Evolutionary conservation across 2,888 invertebrate species (phyloP).

Genomic region (Oscheius myriophilus): DNA sequence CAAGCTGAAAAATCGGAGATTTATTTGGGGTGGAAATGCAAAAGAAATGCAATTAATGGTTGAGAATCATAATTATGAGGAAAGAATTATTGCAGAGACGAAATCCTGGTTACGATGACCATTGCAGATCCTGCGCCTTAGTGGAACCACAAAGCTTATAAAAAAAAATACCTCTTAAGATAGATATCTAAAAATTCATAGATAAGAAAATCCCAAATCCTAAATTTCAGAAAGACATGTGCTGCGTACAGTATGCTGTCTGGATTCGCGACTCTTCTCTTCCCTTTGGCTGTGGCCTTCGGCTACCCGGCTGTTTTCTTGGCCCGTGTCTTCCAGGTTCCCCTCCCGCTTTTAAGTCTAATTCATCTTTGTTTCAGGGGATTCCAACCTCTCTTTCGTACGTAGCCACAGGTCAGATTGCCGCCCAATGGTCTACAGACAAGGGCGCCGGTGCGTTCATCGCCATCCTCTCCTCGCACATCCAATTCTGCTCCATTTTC

Average conservation of each 20-base stretch:
- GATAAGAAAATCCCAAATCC: too few relatives aligned
- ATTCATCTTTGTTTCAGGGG: constrained; percentile 30
- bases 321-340: constrained; percentile 33
- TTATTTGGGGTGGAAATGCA: too few relatives aligned
- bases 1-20: too few relatives aligned
- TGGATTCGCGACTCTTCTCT: constrained; percentile 35
- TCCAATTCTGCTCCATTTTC: constrained; percentile 38
- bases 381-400: constrained; percentile 41
- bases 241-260: constrained; percentile 38
- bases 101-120: too few relatives aligned
- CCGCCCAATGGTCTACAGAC: constrained; percentile 43
- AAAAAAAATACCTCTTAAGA: too few relatives aligned
- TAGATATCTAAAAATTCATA: too few relatives aligned
- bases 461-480: constrained; percentile 41
- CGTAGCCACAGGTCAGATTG: constrained; percentile 44
- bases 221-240: constrained; percentile 3
- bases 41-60: too few relatives aligned
- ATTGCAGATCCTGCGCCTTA: too few relatives aligned
- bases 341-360: neutral
- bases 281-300: constrained; percentile 38
- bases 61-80: too few relatives aligned
- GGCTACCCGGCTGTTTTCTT: constrained; percentile 38
- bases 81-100: too few relatives aligned
- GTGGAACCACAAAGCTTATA: too few relatives aligned
- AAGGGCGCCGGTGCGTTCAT: constrained; percentile 42